These are phyloP conservation scores for Danio jaintianensis DNA, from an alignment of 2,797 vertebrate species.

Conservation along the genomic window DNA sequence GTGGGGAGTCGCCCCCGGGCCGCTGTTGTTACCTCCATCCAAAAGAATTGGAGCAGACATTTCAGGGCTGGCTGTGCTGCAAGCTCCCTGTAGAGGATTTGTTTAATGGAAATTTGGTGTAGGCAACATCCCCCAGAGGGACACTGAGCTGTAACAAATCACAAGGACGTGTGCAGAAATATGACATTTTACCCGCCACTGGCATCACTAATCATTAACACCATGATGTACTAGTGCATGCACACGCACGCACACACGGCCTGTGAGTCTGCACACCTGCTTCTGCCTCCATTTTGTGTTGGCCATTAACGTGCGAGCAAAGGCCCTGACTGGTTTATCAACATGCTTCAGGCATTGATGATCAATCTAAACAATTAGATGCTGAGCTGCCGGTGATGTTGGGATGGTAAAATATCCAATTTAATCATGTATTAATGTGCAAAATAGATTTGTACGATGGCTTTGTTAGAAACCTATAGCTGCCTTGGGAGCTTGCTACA, in stretches of 20 bases:
- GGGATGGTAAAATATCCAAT: neutral
- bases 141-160: constrained; percentile 62
- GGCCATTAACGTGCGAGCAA: constrained; percentile 9
- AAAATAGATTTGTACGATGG: neutral
- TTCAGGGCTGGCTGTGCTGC: constrained; percentile 70
- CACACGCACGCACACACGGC: constrained; percentile 38
- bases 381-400: neutral
- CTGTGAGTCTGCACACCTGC: constrained; percentile 44
- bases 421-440: constrained; percentile 4
- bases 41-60: constrained; percentile 77
- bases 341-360: constrained; percentile 18
- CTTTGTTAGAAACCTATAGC: neutral
- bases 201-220: constrained; percentile 62
- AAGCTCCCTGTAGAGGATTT: constrained; percentile 72
- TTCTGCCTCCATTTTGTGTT: constrained; percentile 51
- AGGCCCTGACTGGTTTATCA: constrained; percentile 10
- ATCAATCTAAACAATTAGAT: neutral
- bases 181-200: constrained; percentile 64
- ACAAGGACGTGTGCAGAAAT: constrained; percentile 57
- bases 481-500: neutral
- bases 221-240: constrained; percentile 35
- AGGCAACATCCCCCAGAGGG: constrained; percentile 61
- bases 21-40: constrained; percentile 71
- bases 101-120: constrained; percentile 79
- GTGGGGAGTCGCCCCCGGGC: constrained; percentile 43